Conservation (phyloP, 1,140 invertebrate genomes). For the Teleopsis dalmanni region DNA sequence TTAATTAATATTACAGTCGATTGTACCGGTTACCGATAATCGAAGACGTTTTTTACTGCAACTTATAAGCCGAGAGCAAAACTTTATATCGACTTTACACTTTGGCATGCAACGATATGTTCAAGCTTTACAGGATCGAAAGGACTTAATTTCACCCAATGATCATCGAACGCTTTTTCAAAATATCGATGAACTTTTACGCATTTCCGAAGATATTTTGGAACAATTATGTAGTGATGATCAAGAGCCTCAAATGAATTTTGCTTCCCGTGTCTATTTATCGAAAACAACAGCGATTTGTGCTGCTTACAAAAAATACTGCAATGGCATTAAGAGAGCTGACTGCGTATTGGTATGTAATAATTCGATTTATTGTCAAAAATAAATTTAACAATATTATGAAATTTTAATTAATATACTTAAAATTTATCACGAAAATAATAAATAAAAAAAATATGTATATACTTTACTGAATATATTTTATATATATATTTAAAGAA, state of each 20-base stretch:
- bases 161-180: conserved; percentile 74
- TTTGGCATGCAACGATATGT: conserved; percentile 68
- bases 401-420: not conserved
- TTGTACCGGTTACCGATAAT: conserved; percentile 45
- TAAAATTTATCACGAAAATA: not conserved
- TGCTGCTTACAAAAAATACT: conserved; percentile 68
- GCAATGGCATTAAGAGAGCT: conserved; percentile 71
- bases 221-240: conserved; percentile 68
- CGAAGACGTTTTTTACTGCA: conserved; percentile 52
- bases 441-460: not conserved
- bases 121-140: conserved; percentile 60
- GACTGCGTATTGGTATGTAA: conserved; percentile 67
- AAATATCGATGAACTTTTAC: conserved; percentile 71
- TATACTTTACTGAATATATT: too few relatives aligned
- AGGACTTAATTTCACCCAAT: conserved; percentile 61
- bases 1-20: too few relatives aligned
- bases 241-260: conserved; percentile 57
- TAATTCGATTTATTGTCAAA: not conserved
- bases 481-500: too few relatives aligned
- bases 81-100: conserved; percentile 64
- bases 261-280: conserved; percentile 61
- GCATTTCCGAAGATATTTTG: conserved; percentile 70
- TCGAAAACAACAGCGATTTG: conserved; percentile 63
- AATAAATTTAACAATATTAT: too few relatives aligned
- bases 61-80: conserved; percentile 59